Conservation (phyloP, 2,888 invertebrate genomes). For the Germaria angustata region DNA sequence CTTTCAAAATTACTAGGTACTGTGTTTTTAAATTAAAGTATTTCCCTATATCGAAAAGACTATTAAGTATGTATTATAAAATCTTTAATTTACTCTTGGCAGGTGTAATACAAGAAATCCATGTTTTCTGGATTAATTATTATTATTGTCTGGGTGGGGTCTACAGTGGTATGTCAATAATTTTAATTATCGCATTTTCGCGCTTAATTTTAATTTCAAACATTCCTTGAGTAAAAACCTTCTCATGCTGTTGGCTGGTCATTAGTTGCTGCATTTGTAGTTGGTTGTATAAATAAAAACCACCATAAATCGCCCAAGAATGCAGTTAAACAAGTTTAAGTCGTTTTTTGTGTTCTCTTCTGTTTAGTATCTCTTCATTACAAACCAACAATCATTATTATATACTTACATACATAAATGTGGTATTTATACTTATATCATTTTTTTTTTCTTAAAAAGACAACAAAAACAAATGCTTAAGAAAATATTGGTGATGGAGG, state of each 20-base stretch:
- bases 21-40: too few species aligned
- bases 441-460: neutral
- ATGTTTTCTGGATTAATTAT: neutral
- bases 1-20: too few species aligned
- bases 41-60: too few species aligned
- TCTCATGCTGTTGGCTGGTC: neutral
- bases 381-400: slow-evolving; percentile 41
- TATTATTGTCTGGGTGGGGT: neutral
- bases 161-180: neutral
- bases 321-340: slow-evolving; percentile 64
- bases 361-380: neutral
- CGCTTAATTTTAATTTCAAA: slow-evolving; percentile 39
- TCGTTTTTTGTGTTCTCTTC: slow-evolving; percentile 3
- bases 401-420: neutral
- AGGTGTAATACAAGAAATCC: too few species aligned
- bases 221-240: neutral
- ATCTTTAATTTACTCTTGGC: too few species aligned
- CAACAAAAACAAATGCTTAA: neutral
- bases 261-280: neutral
- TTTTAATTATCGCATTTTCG: slow-evolving; percentile 38
- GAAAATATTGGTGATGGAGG: neutral
- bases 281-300: slow-evolving; percentile 22
- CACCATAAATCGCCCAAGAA: slow-evolving; percentile 53
- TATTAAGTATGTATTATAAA: too few species aligned
- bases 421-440: neutral